Base-by-base conservation (phyloP, 2,888 invertebrate genomes). In the Sarcophaga rosellei region DNA sequence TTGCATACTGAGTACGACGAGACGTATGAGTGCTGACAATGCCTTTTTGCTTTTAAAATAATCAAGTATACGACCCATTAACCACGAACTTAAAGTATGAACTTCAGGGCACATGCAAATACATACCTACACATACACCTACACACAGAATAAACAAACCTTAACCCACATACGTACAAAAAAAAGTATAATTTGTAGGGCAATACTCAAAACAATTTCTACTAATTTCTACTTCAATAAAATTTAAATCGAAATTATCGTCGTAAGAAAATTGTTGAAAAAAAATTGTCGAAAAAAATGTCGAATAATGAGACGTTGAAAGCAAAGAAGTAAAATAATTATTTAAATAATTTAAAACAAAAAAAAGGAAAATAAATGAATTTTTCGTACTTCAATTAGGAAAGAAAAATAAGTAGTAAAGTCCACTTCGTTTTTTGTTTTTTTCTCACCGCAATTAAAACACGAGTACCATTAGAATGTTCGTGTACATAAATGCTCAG, bases 31-130 rank as follows among this genome's bases (percentile, higher is more conserved):
- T 75, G 59, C 57, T 81, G 4, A 23, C 62, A 3, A n/a, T 4
- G 8, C 66, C 6, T n/a, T 23, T 25, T 6, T 21, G 63, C 47
- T 69, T 25, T 17, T 25, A 15, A 74, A 47, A 74, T 62, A 76
- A 82, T 82, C 72, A 72, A 76, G 81, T 76, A 72, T 82, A 72
- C 76, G 76, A 66, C 70, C 75, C 76, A 66, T 81, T 70, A 76
- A 76, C 65, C 63, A 72, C 59, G 65, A 74, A 62, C 21, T 68
- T 11, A 53, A 21, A 21, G 10, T 57, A 57, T 35, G 65, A 44
- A 63, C 17, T 61, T 47, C 6, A 69, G 44, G 25, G 57, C 8
- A 35, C 35, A 35, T 10, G 8, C 35, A 35, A 35, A 35, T 2
- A 35, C 8, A 35, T 2, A 35, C 25, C 2, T 4, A 25, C 35